Conservation (phyloP, 2,113 vertebrate genomes). For the Megaleporinus macrocephalus region DNA sequence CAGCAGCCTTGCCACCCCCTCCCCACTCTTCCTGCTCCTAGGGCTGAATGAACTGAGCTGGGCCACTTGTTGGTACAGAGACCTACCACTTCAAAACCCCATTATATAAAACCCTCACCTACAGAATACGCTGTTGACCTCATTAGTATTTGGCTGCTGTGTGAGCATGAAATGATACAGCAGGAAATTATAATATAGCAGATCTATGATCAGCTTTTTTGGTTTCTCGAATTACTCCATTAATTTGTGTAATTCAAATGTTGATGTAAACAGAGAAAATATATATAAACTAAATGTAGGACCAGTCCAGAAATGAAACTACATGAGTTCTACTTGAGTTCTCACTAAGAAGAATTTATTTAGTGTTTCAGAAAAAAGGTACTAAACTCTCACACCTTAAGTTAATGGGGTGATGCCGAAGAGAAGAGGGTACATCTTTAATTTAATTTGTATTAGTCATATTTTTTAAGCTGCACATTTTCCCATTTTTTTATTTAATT, state of each 20-base stretch:
- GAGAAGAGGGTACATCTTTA: no score
- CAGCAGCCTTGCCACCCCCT: slow-evolving; percentile 46
- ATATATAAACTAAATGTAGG: background rate
- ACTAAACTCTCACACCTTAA: no score
- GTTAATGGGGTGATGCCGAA: no score
- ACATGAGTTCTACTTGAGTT: no score
- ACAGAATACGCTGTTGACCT: background rate
- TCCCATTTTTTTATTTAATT: no score
- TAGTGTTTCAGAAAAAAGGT: background rate
- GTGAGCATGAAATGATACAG: background rate
- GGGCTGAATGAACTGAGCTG: slow-evolving; percentile 28
- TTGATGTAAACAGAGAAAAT: background rate
- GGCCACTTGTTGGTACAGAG: slow-evolving; percentile 7
- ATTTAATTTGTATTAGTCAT: no score
- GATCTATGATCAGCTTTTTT: background rate
- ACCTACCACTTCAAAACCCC: slow-evolving; percentile 26
- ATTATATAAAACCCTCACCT: slow-evolving; percentile 19
- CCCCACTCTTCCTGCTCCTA: slow-evolving; percentile 46
- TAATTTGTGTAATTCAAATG: background rate
- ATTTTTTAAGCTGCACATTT: no score
- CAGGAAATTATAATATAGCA: background rate
- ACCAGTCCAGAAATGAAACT: background rate
- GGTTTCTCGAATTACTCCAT: background rate
- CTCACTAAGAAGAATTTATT: background rate
- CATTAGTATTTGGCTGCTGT: background rate